These are phyloP conservation scores for Ceratosolen solmsi DNA, from an alignment of 1,140 invertebrate species.

Conservation along the genomic window DNA sequence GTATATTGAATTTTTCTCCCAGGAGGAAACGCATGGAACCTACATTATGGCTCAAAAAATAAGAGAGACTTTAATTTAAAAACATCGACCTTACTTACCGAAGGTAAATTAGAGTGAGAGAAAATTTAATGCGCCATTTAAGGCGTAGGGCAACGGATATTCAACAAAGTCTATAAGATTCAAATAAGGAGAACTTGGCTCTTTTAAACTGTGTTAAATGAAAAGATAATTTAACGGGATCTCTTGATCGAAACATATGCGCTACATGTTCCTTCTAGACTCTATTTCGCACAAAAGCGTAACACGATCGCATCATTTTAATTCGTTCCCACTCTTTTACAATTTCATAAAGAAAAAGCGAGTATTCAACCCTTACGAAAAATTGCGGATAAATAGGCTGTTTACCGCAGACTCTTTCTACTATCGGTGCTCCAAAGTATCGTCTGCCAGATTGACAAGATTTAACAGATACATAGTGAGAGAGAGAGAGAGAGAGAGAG, in stretches of 20 bases:
- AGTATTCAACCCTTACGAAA: background rate
- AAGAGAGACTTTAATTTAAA: constrained; percentile 11
- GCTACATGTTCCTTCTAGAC: background rate
- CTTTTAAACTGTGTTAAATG: background rate
- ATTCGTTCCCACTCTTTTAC: background rate
- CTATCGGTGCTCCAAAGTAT: background rate
- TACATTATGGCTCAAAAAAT: background rate
- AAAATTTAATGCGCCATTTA: background rate
- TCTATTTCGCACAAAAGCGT: background rate
- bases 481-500: background rate
- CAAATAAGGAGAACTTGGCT: background rate
- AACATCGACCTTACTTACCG: background rate
- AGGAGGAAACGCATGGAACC: background rate
- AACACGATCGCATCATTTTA: background rate
- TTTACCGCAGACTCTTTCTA: background rate
- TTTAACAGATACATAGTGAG: background rate
- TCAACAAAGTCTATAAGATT: background rate
- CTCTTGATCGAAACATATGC: background rate
- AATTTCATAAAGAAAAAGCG: background rate
- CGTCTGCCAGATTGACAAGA: too few relatives aligned
- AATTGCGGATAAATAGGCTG: background rate
- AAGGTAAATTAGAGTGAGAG: background rate
- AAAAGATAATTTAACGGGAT: too few relatives aligned
- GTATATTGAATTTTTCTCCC: background rate
- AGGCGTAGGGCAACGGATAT: background rate